Conservation (phyloP, 2,113 vertebrate species). For the Microtus montanus region DNA sequence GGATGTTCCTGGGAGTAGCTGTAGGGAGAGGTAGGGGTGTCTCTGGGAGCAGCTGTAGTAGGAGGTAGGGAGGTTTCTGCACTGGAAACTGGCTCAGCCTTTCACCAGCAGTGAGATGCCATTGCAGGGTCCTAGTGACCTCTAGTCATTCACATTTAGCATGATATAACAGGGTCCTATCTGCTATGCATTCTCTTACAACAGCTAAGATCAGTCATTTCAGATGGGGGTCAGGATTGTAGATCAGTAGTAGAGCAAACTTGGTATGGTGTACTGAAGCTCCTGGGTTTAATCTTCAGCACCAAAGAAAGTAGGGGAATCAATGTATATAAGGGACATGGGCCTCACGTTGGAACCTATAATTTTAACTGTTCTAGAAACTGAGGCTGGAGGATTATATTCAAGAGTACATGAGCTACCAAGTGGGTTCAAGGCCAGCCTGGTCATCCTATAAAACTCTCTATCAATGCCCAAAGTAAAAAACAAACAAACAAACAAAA, state of each 20-base stretch:
- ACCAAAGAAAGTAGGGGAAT: no score
- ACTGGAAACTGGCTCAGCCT: neutral
- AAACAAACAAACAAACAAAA: neutral
- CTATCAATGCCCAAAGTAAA: neutral
- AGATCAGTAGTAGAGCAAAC: neutral
- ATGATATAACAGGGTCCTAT: conserved; percentile 6
- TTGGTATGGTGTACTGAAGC: neutral
- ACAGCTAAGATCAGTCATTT: neutral
- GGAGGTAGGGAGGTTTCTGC: neutral
- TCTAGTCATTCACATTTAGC: neutral
- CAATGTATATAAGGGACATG: rapidly evolving
- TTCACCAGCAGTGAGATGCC: neutral
- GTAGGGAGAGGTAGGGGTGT: neutral
- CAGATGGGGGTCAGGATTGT: neutral
- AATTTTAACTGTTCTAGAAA: neutral
- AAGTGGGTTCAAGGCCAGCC: neutral
- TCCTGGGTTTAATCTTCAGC: neutral
- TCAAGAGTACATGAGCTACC: neutral
- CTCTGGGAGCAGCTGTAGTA: neutral
- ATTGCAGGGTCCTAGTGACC: neutral
- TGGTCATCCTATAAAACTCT: neutral
- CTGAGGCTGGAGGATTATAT: neutral
- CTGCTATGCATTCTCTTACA: conserved; percentile 14
- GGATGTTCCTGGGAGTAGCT: no score
- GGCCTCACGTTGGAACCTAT: neutral